Conservation (phyloP, 2,888 invertebrate genomes). For the Acleris cristana region DNA sequence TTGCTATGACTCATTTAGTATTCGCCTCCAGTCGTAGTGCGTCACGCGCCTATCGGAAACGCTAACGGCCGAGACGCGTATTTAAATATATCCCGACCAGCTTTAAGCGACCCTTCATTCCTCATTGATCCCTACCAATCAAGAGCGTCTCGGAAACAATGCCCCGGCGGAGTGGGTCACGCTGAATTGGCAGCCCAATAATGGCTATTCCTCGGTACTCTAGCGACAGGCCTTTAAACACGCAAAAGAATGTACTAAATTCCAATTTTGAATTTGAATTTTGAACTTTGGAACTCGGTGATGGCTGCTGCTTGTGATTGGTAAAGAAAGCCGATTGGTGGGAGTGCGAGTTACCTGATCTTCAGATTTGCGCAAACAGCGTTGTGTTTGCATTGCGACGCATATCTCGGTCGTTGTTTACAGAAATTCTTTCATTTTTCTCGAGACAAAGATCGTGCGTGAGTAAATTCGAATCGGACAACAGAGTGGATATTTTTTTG, state of each 20-base stretch:
- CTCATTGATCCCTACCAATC: slow-evolving; percentile 41
- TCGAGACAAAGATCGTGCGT: slow-evolving; percentile 45
- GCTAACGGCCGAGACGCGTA: slow-evolving; percentile 69
- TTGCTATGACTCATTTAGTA: slow-evolving; percentile 63
- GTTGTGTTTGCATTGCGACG: slow-evolving; percentile 44
- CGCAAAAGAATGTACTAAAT: slow-evolving; percentile 9
- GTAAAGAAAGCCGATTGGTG: no score
- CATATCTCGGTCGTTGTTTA: slow-evolving; percentile 41
- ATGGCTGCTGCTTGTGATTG: background rate
- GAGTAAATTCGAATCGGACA: slow-evolving; percentile 30
- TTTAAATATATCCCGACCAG: slow-evolving; percentile 62
- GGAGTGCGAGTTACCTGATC: background rate
- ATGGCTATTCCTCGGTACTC: slow-evolving; percentile 26
- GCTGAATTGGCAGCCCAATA: slow-evolving; percentile 28
- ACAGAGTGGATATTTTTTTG: slow-evolving; percentile 30
- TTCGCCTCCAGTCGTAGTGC: slow-evolving; percentile 65
- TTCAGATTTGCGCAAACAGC: slow-evolving; percentile 41
- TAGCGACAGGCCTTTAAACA: slow-evolving; percentile 10
- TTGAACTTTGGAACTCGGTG: slow-evolving; percentile 26
- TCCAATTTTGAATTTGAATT: slow-evolving; percentile 25
- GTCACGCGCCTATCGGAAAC: slow-evolving; percentile 80
- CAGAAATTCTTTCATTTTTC: slow-evolving; percentile 45
- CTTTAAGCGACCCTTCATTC: slow-evolving; percentile 44
- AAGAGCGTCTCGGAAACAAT: slow-evolving; percentile 18
- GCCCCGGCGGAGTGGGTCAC: slow-evolving; percentile 17